Evolutionary conservation across 2,888 invertebrate species (phyloP).

Genomic region (Andrena camellia): DNA sequence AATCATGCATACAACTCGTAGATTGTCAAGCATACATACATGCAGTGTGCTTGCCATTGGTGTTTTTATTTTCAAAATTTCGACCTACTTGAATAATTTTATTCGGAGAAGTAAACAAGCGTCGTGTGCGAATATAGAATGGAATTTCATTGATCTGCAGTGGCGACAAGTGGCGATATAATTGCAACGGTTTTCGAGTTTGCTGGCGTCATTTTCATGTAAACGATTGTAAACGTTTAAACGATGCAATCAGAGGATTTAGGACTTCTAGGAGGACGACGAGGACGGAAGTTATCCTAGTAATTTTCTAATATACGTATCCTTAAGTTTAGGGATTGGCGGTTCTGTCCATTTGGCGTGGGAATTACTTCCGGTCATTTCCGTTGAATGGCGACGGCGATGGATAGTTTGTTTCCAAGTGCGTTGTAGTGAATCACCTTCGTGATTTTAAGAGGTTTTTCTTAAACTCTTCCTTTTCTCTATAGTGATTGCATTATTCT

Average conservation of each 20-base stretch:
- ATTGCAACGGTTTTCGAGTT: too few relatives aligned
- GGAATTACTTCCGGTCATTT: constrained; percentile 59
- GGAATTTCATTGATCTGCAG: too few relatives aligned
- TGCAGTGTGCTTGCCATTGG: too few relatives aligned
- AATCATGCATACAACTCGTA: too few relatives aligned
- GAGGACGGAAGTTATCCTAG: constrained; percentile 17
- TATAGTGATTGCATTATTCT: neutral
- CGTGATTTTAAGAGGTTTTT: constrained; percentile 6
- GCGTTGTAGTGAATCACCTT: constrained; percentile 43
- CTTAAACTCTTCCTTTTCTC: neutral
- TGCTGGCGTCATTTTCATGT: too few relatives aligned
- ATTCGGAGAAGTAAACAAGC: too few relatives aligned
- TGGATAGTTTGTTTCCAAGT: constrained; percentile 48
- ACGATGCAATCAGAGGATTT: neutral
- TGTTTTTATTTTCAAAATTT: too few relatives aligned
- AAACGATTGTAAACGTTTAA: too few relatives aligned
- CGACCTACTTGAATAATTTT: too few relatives aligned
- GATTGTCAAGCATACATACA: too few relatives aligned
- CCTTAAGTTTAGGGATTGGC: constrained; percentile 30
- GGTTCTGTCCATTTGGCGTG: constrained; percentile 20
- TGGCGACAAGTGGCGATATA: too few relatives aligned
- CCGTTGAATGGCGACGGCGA: constrained; percentile 60
- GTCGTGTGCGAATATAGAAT: too few relatives aligned
- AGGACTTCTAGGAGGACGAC: neutral
- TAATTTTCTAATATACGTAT: constrained; percentile 17